Base-by-base conservation (phyloP, 2,888 invertebrate species). In the Nymphalis polychloros region DNA sequence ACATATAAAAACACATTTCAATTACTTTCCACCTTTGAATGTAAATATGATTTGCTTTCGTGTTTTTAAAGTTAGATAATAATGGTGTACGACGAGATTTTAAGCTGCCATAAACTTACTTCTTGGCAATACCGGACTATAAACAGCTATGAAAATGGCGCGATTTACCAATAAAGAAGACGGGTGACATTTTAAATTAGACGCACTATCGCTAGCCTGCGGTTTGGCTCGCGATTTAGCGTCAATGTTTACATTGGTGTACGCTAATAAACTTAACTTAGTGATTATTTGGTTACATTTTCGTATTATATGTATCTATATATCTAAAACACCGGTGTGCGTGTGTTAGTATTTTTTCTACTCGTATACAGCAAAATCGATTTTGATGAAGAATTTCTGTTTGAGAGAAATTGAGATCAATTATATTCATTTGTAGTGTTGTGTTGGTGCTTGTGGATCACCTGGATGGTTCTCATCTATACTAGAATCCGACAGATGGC, bases 131-230 rank as follows among this genome's bases (percentile, higher is more conserved):
- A 57, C 17, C 17, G 50, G 59, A 19, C 57, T 31, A 71, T 69
- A 71, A 71, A 69, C 60, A 64, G 63, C 50, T 35, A 60, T 60
- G 65, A 63, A 62, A 66, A 68, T 63, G 66, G 66, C 57, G 47
- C 61, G 41, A 69, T 59, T 65, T 57, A 19, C 49, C 59, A 68
- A 69, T 68, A 67, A 66, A 69, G 64, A 69, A 67, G 65, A 68
- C 59, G 23, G 68, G 65, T 63, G 68, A 69, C 69, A 63, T 71
- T 68, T 70, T 64, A 61, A 64, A 70, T 72, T 70, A 67, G 67
- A 47, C 59, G 48, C 67, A 67, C 57, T 69, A 68, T 64, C 27
- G 63, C 61, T 64, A 65, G 63, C 57, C 49, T 68, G 70, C 53
- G 69, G 72, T 60, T 72, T 68, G 72, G 69, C 70, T 59, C 70